Conservation (phyloP, 2,888 invertebrate species). For the Sphaerophoria taeniata region DNA sequence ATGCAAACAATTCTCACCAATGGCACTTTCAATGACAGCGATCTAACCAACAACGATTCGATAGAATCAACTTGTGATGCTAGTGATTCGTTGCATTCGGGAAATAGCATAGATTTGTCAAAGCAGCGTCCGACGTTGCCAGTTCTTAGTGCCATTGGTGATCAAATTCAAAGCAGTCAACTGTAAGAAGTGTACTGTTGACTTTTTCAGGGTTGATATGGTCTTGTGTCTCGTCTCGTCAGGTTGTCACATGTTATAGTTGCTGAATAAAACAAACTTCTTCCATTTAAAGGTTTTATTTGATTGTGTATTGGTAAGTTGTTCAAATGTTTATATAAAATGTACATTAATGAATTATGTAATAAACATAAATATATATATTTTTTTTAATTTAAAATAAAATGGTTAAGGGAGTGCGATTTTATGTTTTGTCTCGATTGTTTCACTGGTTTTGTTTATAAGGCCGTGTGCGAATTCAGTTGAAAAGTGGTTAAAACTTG, state of each 20-base stretch:
- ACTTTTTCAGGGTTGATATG: not conserved
- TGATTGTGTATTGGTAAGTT: conserved; percentile 60
- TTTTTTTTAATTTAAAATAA: conserved; percentile 8
- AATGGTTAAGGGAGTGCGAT: conserved; percentile 52
- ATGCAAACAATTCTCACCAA: conserved; percentile 80
- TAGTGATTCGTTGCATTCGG: conserved; percentile 67
- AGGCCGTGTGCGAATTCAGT: too few species aligned
- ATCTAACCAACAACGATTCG: conserved; percentile 79
- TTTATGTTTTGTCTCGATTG: conserved; percentile 7
- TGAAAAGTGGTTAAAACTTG: too few species aligned
- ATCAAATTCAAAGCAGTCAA: conserved; percentile 67
- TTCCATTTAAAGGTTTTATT: conserved; percentile 60
- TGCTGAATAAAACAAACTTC: conserved; percentile 42
- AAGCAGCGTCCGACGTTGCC: conserved; percentile 63
- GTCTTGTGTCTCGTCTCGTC: conserved; percentile 39
- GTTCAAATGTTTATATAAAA: conserved; percentile 37
- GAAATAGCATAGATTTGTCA: conserved; percentile 68
- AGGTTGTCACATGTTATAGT: conserved; percentile 37
- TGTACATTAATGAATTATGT: not conserved
- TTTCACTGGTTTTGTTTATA: conserved; percentile 9
- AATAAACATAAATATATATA: not conserved
- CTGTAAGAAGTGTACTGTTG: conserved; percentile 40
- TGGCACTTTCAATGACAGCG: conserved; percentile 80
- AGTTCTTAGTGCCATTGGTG: conserved; percentile 62
- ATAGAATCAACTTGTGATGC: conserved; percentile 71